These are phyloP conservation scores for Sebastes kiyomatsui DNA, from an alignment of 2,797 vertebrate genomes.

Conservation along the genomic window DNA sequence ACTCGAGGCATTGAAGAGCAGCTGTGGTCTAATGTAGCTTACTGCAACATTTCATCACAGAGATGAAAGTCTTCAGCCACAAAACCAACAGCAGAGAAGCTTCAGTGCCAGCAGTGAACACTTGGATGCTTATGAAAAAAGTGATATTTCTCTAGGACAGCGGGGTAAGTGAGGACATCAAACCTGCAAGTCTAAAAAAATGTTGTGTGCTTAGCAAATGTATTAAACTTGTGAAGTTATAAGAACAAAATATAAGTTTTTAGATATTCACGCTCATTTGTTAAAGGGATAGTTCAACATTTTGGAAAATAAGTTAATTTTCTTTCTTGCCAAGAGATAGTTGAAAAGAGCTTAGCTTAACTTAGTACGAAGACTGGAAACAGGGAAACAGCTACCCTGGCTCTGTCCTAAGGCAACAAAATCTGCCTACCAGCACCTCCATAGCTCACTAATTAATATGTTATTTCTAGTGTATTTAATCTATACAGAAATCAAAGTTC, in stretches of 20 bases:
- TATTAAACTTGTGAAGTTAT: background rate
- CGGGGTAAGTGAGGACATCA: background rate
- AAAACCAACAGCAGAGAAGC: background rate
- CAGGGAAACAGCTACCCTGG: no score
- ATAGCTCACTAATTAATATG: background rate
- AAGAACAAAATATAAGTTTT: background rate
- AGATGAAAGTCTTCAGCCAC: conserved; percentile 9
- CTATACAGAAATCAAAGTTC: background rate
- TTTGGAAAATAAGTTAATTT: background rate
- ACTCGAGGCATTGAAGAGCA: conserved; percentile 9
- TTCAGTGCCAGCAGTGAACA: background rate
- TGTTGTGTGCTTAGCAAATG: background rate
- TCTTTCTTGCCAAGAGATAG: background rate
- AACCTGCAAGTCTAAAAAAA: background rate
- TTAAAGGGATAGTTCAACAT: background rate
- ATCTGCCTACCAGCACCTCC: background rate
- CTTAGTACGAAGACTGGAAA: background rate
- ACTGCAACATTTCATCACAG: conserved; percentile 23
- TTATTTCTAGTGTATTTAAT: background rate
- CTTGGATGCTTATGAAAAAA: background rate
- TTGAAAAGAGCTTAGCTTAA: background rate
- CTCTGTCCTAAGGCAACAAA: background rate
- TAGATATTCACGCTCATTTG: background rate
- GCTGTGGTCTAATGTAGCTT: conserved; percentile 13
- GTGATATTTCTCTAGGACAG: background rate